Base-by-base conservation (phyloP, 2,797 vertebrate genomes). In the Cryptoblepharus egeriae region DNA sequence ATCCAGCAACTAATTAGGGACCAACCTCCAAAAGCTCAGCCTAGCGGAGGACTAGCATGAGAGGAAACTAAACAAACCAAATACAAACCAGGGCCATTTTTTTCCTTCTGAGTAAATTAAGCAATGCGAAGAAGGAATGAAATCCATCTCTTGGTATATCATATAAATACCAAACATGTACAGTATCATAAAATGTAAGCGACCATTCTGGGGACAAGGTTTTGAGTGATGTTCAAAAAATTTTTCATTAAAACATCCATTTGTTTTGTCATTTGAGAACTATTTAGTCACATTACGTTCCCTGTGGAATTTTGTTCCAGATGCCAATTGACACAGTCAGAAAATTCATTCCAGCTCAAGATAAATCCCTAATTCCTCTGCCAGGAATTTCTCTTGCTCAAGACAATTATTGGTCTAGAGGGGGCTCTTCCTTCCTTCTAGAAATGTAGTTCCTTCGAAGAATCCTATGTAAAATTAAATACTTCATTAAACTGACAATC, bases 1-100 rank as follows among this genome's bases (percentile, higher is more conserved):
- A 88, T 85, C 85, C 92, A 91, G 86, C 76, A 93, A 85, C 87
- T 93, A 93, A 92, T 93, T 93, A 91, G 94, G 95, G 90, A 94
- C 90, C 88, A 87, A 67, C 89, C 90, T 93, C 87, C 79, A 84
- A 89, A 77, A 88, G 5, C 68, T 81, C 69, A 45, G 76, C 75
- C 57, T 77, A 69, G 32, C 81, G 87, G 82, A 86, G 81, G 92
- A 12, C 71, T 77, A 77, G 74, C 0, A 63, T 86, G 49, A 67
- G 28, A 64, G 84, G 75, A 92, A 86, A 87, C 68, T 86, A 83
- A 92, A 82, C 74, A 87, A 35, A 80, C 57, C 28, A 79, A 89
- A 83, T 76, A 32, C 60, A 89, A 86, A 77, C 7, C 35, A 1
- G 26, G 26, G 3, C n/a, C 80, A n/a, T 65, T 65, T 92, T 90